Evolutionary conservation across 2,113 vertebrate genomes (phyloP).

Genomic region (Ginglymostoma cirratum): DNA sequence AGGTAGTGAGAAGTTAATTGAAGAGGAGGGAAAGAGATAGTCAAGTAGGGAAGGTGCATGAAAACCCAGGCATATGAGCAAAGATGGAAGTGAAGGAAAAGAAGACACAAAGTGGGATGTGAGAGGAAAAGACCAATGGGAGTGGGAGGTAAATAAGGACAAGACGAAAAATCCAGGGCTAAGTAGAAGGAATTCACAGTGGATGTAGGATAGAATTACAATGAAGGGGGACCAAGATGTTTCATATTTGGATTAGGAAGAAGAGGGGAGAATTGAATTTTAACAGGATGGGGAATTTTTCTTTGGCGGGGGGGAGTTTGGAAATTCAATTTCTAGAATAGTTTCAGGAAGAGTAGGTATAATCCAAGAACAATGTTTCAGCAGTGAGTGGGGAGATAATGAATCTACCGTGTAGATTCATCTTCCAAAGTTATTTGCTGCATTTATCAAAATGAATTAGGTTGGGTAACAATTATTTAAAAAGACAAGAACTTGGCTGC

Average conservation of each 20-base stretch:
- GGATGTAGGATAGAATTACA: not conserved
- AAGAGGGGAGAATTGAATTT: not conserved
- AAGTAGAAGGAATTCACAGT: not conserved
- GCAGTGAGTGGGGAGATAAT: not conserved
- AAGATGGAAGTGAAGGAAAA: not conserved
- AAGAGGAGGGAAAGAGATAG: not conserved
- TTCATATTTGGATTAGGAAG: not conserved
- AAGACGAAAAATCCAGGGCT: not conserved
- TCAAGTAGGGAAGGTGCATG: not conserved
- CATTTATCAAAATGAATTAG: not conserved
- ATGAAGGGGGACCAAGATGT: not conserved
- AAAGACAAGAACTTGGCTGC: not conserved
- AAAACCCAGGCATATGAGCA: not conserved
- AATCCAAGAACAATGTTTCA: not conserved
- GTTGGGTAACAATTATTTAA: not conserved
- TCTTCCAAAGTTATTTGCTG: not conserved
- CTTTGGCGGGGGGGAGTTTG: not conserved
- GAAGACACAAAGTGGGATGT: not conserved
- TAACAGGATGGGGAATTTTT: not conserved
- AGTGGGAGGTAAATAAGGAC: not conserved
- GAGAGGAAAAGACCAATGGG: not conserved
- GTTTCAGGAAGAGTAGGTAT: not conserved
- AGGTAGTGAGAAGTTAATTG: not conserved
- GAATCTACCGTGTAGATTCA: not conserved
- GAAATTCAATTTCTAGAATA: not conserved